Evolutionary conservation across 1,140 invertebrate species (phyloP).

Genomic region (Drosophila sproati): DNA sequence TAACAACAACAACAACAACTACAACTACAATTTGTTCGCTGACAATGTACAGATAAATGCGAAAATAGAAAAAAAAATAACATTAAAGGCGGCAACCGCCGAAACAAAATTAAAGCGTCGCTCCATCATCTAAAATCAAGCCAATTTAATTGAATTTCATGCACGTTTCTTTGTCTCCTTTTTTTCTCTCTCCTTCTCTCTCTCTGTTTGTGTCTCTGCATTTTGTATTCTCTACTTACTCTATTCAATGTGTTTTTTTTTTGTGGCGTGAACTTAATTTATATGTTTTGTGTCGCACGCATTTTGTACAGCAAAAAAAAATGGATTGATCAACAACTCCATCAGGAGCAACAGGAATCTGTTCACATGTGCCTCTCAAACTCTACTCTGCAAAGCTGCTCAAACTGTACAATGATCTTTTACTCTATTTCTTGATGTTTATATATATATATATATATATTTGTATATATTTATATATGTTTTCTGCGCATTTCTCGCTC

Average conservation of each 20-base stretch:
- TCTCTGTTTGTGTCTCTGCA: constrained; percentile 21
- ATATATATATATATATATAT: constrained; percentile 2
- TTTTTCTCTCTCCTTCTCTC: constrained; percentile 23
- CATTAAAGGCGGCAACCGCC: constrained; percentile 78
- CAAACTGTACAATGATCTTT: constrained; percentile 46
- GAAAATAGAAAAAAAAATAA: constrained; percentile 60
- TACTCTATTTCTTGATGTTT: not conserved
- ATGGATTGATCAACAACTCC: constrained; percentile 1
- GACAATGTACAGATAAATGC: constrained; percentile 70
- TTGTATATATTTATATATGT: constrained; percentile 27
- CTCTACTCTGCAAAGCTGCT: not conserved
- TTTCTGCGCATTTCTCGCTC: constrained; percentile 1
- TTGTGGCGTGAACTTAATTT: constrained; percentile 41
- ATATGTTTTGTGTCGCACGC: constrained; percentile 64
- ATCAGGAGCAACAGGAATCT: constrained; percentile 31
- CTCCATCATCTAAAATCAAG: constrained; percentile 75
- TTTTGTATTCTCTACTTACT: constrained; percentile 25
- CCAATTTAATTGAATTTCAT: constrained; percentile 81
- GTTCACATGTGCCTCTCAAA: constrained; percentile 47
- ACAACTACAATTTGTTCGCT: constrained; percentile 66
- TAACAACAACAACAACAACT: constrained; percentile 50
- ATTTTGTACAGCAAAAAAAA: constrained; percentile 56
- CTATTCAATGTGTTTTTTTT: constrained; percentile 32
- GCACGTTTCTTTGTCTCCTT: constrained; percentile 71
- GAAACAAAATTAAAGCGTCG: constrained; percentile 64